A percentile compares a stretch with the other conserved stretches of the same genome.
phyloP scores from a whole-genome alignment of 2,113 vertebrate genomes.

The Rhodinocichla rosea region DNA sequence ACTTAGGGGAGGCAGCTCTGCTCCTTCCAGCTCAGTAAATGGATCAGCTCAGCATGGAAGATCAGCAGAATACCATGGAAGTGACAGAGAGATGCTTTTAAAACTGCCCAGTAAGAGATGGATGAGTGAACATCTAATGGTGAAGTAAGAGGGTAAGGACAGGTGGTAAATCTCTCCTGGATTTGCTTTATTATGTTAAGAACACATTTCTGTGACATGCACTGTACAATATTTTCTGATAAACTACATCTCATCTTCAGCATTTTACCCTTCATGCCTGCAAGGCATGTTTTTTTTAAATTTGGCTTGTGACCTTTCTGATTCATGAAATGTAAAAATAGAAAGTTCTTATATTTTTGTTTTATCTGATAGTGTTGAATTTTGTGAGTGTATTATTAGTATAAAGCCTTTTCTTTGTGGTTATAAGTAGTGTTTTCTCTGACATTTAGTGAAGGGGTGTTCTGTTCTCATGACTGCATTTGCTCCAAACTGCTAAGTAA shows the following conservation, averaged over 20 bases:
- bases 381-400: background rate
- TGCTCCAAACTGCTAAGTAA: background rate
- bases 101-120: background rate
- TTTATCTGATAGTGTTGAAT: background rate
- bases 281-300: background rate
- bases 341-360: background rate
- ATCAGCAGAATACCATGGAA: background rate
- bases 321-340: background rate
- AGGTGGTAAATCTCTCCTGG: background rate
- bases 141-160: background rate
- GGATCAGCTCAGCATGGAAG: constrained; percentile 14
- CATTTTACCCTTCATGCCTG: background rate
- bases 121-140: background rate
- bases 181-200: background rate
- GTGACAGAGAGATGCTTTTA: background rate
- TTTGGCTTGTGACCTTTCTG: constrained; percentile 12
- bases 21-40: background rate
- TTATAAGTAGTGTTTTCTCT: background rate
- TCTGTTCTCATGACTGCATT: background rate
- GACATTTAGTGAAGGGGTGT: background rate
- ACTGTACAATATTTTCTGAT: background rate
- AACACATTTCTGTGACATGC: background rate
- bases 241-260: background rate
- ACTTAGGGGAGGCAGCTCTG: background rate
- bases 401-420: background rate